Evolutionary conservation across 2,888 invertebrate species (phyloP).

Genomic region (Odontomyia ornata): DNA sequence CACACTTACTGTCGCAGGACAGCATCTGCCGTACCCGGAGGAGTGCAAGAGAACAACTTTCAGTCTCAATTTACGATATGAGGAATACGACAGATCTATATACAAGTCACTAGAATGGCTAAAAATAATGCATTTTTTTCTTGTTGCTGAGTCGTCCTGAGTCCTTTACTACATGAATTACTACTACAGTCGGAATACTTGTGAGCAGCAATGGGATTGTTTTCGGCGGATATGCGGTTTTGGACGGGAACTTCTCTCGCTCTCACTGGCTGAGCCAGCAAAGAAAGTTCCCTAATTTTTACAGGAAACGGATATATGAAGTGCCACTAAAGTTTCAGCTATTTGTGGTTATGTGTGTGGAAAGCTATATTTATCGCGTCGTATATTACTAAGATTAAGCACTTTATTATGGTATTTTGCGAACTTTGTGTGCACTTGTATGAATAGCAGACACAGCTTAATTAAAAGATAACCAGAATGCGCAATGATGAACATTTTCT

Average conservation of each 20-base stretch:
- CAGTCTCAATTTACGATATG: slow-evolving; percentile 28
- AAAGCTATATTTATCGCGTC: slow-evolving; percentile 38
- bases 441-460: slow-evolving; percentile 19
- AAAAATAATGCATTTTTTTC: slow-evolving; percentile 35
- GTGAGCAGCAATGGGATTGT: slow-evolving; percentile 31
- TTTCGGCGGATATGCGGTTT: slow-evolving; percentile 39
- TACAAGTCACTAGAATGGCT: not conserved
- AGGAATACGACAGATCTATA: slow-evolving; percentile 2
- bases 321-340: slow-evolving; percentile 40
- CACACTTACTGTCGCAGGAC: not conserved
- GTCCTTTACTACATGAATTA: slow-evolving; percentile 25
- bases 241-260: slow-evolving; percentile 21
- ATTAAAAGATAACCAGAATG: slow-evolving; percentile 24
- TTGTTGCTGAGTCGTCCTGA: not conserved
- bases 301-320: slow-evolving; percentile 42
- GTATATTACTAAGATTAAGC: slow-evolving; percentile 31
- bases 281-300: slow-evolving; percentile 41
- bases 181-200: not conserved
- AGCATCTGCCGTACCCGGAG: not conserved
- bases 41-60: not conserved
- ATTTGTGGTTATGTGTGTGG: slow-evolving; percentile 39
- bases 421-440: not conserved
- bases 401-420: slow-evolving; percentile 32
- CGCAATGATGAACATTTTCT: not conserved
- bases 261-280: not conserved